Evolutionary conservation across 2,888 invertebrate species (phyloP).

Genomic region (Lomographa bimaculata): DNA sequence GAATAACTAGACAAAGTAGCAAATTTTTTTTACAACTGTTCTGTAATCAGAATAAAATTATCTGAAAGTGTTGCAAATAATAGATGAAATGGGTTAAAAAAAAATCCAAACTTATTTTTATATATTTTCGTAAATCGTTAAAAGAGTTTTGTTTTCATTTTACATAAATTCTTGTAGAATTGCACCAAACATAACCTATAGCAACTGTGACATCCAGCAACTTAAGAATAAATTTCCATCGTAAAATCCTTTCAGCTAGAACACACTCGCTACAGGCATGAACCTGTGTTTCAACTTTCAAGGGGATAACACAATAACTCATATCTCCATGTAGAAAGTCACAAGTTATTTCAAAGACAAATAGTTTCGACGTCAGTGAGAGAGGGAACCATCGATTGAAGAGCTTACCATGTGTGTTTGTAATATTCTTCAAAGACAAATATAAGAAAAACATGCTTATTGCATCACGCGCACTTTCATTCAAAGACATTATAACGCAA

Average conservation of each 20-base stretch:
- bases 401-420: slow-evolving; percentile 67
- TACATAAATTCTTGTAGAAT: too few relatives aligned
- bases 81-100: too few relatives aligned
- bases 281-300: slow-evolving; percentile 55
- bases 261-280: slow-evolving; percentile 33
- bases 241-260: slow-evolving; percentile 13
- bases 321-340: slow-evolving; percentile 62
- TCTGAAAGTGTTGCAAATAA: too few relatives aligned
- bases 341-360: slow-evolving; percentile 75
- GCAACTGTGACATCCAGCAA: not conserved
- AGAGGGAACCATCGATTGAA: slow-evolving; percentile 64
- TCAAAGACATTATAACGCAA: slow-evolving; percentile 19
- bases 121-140: too few relatives aligned
- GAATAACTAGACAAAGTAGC: too few relatives aligned
- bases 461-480: slow-evolving; percentile 44
- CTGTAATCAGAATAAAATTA: too few relatives aligned
- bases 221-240: slow-evolving; percentile 1
- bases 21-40: too few relatives aligned
- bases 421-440: slow-evolving; percentile 76
- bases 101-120: too few relatives aligned
- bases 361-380: slow-evolving; percentile 69
- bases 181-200: too few relatives aligned
- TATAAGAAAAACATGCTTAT: slow-evolving; percentile 74
- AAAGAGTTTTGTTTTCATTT: too few relatives aligned
- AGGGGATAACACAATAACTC: slow-evolving; percentile 63